A percentile compares a stretch with the other conserved stretches of the same genome.
Evolutionary conservation across 2,888 invertebrate genomes (phyloP).

Genomic region (Pseudococcus viburni): DNA sequence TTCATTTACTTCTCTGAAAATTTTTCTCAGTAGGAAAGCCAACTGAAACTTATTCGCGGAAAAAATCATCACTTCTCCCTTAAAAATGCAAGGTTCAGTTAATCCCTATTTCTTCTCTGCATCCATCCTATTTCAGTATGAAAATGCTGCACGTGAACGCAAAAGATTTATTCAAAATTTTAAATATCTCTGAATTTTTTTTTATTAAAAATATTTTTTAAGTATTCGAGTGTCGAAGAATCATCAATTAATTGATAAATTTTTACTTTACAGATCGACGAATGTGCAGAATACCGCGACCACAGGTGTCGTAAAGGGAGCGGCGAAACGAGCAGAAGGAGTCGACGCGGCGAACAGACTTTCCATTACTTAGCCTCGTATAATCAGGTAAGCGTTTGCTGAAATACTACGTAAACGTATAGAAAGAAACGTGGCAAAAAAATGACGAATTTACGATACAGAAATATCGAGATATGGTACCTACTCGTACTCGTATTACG

Average conservation of each 20-base stretch:
- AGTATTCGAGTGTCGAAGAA: too few relatives aligned
- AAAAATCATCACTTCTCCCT: too few relatives aligned
- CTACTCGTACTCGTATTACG: not conserved
- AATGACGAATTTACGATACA: not conserved
- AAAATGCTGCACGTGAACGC: too few relatives aligned
- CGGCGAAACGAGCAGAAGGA: not conserved
- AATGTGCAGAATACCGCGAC: not conserved
- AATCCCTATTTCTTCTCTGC: too few relatives aligned
- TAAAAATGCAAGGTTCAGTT: too few relatives aligned
- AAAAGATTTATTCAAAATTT: too few relatives aligned
- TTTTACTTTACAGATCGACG: not conserved
- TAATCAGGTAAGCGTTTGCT: conserved; percentile 17
- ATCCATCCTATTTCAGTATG: too few relatives aligned
- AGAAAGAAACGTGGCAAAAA: not conserved
- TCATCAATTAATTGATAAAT: not conserved
- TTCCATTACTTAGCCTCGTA: conserved; percentile 40
- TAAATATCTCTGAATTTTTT: too few relatives aligned
- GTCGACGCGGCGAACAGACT: not conserved
- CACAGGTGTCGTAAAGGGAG: not conserved
- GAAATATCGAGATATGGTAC: not conserved
- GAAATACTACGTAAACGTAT: not conserved
- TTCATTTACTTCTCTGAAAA: too few relatives aligned
- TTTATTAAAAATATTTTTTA: too few relatives aligned
- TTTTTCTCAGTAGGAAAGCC: too few relatives aligned
- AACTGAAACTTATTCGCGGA: too few relatives aligned